Conservation (phyloP, 2,797 vertebrate species). For the Brachyalestes nurse region DNA sequence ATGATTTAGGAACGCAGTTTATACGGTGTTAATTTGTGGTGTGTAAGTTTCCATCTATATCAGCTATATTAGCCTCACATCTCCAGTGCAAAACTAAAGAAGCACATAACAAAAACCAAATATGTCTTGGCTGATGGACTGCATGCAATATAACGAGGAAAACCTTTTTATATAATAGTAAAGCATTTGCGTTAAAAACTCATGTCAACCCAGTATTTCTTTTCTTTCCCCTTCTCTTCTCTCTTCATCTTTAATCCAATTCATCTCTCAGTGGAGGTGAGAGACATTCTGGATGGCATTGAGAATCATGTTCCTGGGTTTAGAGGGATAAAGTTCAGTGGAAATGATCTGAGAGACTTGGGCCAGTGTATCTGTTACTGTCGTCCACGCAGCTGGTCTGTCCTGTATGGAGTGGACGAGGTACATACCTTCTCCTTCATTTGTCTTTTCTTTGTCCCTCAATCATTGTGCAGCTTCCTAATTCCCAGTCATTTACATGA, state of each 20-base stretch:
- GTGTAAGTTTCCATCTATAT: too few species aligned
- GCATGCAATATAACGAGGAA: too few species aligned
- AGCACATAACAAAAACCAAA: too few species aligned
- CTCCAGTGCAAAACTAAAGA: too few species aligned
- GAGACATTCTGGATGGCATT: constrained; percentile 85
- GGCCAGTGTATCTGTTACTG: constrained; percentile 82
- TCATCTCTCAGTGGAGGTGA: constrained; percentile 77
- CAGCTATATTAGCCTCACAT: too few species aligned
- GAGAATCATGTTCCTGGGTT: constrained; percentile 87
- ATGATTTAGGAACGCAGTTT: too few species aligned
- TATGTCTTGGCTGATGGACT: too few species aligned
- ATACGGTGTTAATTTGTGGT: too few species aligned
- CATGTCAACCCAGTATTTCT: neutral
- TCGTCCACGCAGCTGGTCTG: constrained; percentile 69
- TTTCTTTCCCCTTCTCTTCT: neutral
- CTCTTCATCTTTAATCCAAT: neutral
- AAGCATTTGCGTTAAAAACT: too few species aligned
- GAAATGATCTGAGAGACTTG: constrained; percentile 88
- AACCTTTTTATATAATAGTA: too few species aligned
- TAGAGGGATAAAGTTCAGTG: constrained; percentile 89
- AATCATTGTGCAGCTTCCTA: neutral
- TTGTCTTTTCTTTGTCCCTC: neutral
- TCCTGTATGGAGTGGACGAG: constrained; percentile 93
- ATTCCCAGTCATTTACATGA: neutral
- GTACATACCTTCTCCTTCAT: constrained; percentile 66